phyloP scores from a whole-genome alignment of 1,140 invertebrate species.

The Macrocentrus cingulum region DNA sequence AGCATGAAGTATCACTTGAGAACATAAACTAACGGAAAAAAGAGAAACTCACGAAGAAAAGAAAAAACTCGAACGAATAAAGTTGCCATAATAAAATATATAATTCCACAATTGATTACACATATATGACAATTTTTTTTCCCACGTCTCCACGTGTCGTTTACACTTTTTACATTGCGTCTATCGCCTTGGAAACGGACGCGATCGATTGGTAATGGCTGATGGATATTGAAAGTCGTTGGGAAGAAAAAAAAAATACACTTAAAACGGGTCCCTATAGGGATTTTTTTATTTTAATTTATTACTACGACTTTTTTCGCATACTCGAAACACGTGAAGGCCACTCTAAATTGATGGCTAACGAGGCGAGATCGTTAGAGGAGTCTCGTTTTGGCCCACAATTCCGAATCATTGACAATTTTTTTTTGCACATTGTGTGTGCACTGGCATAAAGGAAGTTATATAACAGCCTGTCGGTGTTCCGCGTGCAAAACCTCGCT shows the following conservation, averaged over 20 bases:
- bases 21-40: too few species aligned
- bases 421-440: too few species aligned
- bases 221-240: neutral
- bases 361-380: slow-evolving; percentile 33
- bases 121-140: slow-evolving; percentile 3
- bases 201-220: slow-evolving; percentile 2
- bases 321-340: slow-evolving; percentile 1
- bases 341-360: slow-evolving; percentile 32
- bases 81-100: neutral
- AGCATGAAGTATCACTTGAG: too few species aligned
- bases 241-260: neutral
- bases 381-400: slow-evolving; percentile 8
- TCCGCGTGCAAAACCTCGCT: slow-evolving; percentile 25
- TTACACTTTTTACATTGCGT: slow-evolving; percentile 11
- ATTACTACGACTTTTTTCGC: slow-evolving; percentile 22
- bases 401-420: too few species aligned
- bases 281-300: slow-evolving; percentile 1
- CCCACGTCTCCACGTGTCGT: neutral
- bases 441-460: too few species aligned
- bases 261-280: neutral
- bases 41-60: too few species aligned
- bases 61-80: too few species aligned
- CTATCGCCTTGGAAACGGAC: slow-evolving; percentile 13
- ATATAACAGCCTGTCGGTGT: neutral
- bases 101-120: slow-evolving; percentile 2